phyloP scores from a whole-genome alignment of 2,888 invertebrate genomes.

The Nomada hirtipes region DNA sequence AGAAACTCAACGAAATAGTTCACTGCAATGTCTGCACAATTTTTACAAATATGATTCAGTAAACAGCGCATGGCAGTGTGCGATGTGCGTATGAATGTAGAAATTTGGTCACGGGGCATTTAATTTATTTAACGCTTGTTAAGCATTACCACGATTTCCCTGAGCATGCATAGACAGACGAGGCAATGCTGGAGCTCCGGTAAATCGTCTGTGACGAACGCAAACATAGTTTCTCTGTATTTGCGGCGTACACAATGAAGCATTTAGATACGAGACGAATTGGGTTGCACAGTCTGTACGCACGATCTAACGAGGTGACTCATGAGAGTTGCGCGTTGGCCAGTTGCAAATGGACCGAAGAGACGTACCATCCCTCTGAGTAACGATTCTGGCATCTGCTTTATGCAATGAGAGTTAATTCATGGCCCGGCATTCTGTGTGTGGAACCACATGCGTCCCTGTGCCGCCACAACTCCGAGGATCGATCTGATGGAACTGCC shows the following conservation, averaged over 20 bases:
- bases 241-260: constrained; percentile 44
- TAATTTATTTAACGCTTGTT: constrained; percentile 17
- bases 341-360: constrained; percentile 66
- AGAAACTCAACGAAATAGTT: background rate
- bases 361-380: constrained; percentile 45
- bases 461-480: background rate
- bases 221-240: constrained; percentile 33
- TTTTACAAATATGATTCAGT: no score
- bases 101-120: no score
- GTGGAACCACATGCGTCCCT: constrained; percentile 27
- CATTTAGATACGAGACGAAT: constrained; percentile 48
- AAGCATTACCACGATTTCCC: constrained; percentile 42
- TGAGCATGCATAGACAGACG: constrained; percentile 19
- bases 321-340: constrained; percentile 52
- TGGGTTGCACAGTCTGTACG: constrained; percentile 31
- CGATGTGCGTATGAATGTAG: no score
- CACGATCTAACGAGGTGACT: constrained; percentile 63
- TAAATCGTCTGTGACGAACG: constrained; percentile 61
- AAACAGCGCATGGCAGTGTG: no score
- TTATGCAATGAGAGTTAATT: constrained; percentile 62
- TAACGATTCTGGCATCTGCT: constrained; percentile 53
- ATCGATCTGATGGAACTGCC: constrained; percentile 38
- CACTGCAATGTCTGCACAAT: no score
- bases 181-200: constrained; percentile 32
- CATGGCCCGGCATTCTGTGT: constrained; percentile 29